A percentile compares a stretch with the other conserved stretches of the same genome.
Evolutionary conservation across 2,113 vertebrate genomes (phyloP).

Genomic region (Gobius niger): DNA sequence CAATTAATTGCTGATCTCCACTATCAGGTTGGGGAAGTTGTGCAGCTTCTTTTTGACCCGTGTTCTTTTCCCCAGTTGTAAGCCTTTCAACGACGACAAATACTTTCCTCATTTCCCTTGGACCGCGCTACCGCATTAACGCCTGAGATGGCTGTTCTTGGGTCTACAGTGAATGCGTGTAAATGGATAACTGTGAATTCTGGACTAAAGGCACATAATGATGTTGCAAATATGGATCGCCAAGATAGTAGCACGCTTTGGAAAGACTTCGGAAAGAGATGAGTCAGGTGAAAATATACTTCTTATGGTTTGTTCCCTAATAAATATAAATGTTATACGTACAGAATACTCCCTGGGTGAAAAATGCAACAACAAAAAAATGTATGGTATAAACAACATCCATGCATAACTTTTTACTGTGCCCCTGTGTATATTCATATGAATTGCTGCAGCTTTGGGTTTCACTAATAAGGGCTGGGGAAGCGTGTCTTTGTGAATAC

Average conservation of each 20-base stretch:
- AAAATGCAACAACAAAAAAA: conserved; percentile 59
- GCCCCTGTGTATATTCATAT: conserved; percentile 54
- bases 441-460: conserved; percentile 56
- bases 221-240: neutral
- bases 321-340: conserved; percentile 30
- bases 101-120: no score
- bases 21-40: no score
- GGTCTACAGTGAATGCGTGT: no score
- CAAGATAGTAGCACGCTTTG: no score
- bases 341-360: conserved; percentile 35
- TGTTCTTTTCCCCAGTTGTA: no score
- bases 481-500: conserved; percentile 13
- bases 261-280: neutral
- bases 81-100: no score
- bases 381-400: conserved; percentile 36
- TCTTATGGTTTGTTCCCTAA: conserved; percentile 18
- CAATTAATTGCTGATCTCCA: no score
- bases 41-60: no score
- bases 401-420: conserved; percentile 21
- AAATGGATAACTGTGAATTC: no score
- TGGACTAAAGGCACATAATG: neutral
- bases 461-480: conserved; percentile 34
- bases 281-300: conserved; percentile 6
- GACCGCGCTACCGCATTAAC: no score
- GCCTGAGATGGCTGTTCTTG: no score